Evolutionary conservation across 2,113 vertebrate genomes (phyloP), one percentile per base, ranked within the genome.

Genomic region (Tiliqua scincoides): DNA sequence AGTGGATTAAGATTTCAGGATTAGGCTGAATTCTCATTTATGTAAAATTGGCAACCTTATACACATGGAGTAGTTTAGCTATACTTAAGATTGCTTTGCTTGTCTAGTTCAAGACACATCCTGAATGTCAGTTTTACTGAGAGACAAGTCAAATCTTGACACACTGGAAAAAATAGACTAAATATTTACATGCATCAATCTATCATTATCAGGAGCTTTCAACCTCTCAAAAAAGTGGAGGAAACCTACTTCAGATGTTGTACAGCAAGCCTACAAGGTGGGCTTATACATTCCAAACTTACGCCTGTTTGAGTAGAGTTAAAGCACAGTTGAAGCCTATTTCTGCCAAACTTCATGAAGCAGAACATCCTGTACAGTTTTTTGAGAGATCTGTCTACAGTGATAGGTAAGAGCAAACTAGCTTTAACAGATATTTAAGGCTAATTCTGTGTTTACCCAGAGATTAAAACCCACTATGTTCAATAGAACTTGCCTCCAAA

Each of bases 191-290:
- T 15, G 40, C 35, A 30, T 72, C 35, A 20, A 32, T 43, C 74
- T 43, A 77, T 77, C 21, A 62, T 61, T 79, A 57, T 32, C 71
- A 97, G 97, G 97, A 97, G 76, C 94, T 97, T 81, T 96, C 96
- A 73, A 95, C 96, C 21, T 97, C 97, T 68, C 97, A 97, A 82
- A 97, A 97, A 79, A 97, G 95, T 0, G 96, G 97, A 73, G 97
- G 97, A 40, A 97, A 97, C 82, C 90, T 97, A 40, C 96, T 97
- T 40, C 92, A 97, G 91, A 97, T 97, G 97, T 82, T 97, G 57
- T 97, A 97, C 0, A 93, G 95, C 83, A 97, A 97, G 81, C 97
- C 97, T 30, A 95, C 94, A 8, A 93, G 96, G 85, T 97, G 96
- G 96, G 96, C 97, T 48, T 97, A 96, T 21, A 97, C 96, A 0